A percentile compares a stretch with the other conserved stretches of the same genome.
Evolutionary conservation across 2,113 vertebrate genomes (phyloP).

Genomic region (Neodontobutis hainanensis): DNA sequence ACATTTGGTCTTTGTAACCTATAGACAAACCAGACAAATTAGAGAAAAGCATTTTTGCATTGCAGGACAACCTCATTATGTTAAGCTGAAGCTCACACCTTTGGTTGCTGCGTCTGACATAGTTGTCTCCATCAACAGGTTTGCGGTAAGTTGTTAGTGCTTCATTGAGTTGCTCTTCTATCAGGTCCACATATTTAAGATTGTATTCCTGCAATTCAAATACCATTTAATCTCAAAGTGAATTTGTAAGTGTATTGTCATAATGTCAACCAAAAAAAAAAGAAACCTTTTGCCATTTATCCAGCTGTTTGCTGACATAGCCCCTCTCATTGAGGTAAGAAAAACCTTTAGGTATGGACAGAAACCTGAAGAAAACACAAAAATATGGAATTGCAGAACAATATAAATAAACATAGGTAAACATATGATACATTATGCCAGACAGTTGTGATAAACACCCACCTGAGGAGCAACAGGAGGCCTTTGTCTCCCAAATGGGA

Average conservation of each 20-base stretch:
- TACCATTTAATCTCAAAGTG: background rate
- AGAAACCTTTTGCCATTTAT: constrained; percentile 96
- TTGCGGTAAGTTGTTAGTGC: constrained; percentile 97
- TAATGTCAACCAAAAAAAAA: background rate
- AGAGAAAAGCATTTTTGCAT: background rate
- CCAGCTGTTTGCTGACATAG: constrained; percentile 95
- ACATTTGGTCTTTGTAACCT: constrained; percentile 98
- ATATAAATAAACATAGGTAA: background rate
- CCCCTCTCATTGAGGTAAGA: constrained; percentile 97
- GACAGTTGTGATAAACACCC: constrained; percentile 28
- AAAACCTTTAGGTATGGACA: constrained; percentile 99
- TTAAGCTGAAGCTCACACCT: constrained; percentile 71
- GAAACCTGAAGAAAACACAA: constrained; percentile 83
- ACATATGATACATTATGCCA: background rate
- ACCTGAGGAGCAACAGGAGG: constrained; percentile 94
- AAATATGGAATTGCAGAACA: background rate
- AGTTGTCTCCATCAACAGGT: constrained; percentile 97
- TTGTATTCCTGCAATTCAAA: constrained; percentile 87
- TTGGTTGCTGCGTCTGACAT: constrained; percentile 97
- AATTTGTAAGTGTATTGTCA: background rate
- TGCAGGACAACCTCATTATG: background rate
- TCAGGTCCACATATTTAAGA: constrained; percentile 94
- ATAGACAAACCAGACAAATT: constrained; percentile 27
- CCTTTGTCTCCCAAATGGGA: constrained; percentile 98
- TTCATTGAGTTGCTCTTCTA: constrained; percentile 98